Conservation (phyloP, 2,797 vertebrate species). For the Betta splendens region DNA sequence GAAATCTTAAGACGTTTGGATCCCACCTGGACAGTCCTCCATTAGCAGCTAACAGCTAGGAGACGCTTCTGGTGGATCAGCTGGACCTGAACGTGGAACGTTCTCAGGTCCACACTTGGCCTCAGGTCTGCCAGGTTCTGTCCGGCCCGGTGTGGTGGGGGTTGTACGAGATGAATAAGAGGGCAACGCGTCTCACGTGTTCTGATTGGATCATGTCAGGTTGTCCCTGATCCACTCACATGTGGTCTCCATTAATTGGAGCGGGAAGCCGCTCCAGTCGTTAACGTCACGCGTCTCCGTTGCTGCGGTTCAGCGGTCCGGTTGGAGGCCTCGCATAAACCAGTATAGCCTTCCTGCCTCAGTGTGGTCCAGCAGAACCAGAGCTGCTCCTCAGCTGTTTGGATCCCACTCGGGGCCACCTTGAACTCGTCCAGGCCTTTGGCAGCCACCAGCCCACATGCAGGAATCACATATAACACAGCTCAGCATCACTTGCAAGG, state of each 20-base stretch:
- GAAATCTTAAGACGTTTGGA: too few relatives aligned
- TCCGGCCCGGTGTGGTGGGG: too few relatives aligned
- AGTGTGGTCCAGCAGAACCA: neutral
- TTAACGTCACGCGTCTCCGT: conserved; percentile 23
- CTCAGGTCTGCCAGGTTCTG: too few relatives aligned
- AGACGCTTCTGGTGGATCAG: too few relatives aligned
- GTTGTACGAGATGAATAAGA: too few relatives aligned
- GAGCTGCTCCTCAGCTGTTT: neutral
- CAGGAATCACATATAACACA: neutral
- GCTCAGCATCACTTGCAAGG: neutral
- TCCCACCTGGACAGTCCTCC: too few relatives aligned
- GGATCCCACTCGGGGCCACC: neutral
- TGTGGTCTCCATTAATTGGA: conserved; percentile 10
- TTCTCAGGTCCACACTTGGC: too few relatives aligned
- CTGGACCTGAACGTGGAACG: too few relatives aligned
- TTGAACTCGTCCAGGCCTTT: neutral
- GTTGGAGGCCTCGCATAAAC: neutral
- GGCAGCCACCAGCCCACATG: neutral
- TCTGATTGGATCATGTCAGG: conserved; percentile 24
- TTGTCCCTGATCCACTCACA: conserved; percentile 4
- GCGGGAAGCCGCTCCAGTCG: conserved; percentile 23
- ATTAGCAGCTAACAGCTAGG: too few relatives aligned
- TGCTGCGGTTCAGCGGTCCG: neutral
- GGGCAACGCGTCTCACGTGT: too few relatives aligned
- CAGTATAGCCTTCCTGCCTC: neutral